Evolutionary conservation across 2,113 vertebrate species (phyloP), one percentile per base, ranked within the genome.

Genomic region (Amblyornis subalaris): DNA sequence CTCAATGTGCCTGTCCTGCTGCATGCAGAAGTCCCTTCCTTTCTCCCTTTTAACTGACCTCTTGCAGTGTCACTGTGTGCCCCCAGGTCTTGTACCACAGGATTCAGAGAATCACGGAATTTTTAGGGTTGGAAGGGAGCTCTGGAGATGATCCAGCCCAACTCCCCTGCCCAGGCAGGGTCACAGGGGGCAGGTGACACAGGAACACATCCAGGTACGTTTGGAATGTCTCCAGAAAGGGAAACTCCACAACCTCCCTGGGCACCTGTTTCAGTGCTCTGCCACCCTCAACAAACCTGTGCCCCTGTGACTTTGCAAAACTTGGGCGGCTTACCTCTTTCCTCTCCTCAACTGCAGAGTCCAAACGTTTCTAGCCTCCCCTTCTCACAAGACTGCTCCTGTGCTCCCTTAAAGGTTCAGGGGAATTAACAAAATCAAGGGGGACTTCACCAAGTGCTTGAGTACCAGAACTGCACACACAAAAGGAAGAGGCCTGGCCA

Each of bases 11-110:
- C 54, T 42, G 64, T 40, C 48, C 54, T 47, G 42, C 36, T 51
- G 19, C 2, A 1, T 40, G 38, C 1, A 0, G 3, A 36, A 48
- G 15, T 22, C 57, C 38, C 12, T 54, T 85, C 20, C 51, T 25
- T 50, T 28, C 42, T 74, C 51, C 23, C 57, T 58, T 66, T 75
- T 48, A 71, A n/a, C 0, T 28, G 20, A 74, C 25, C 53, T 75
- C 47, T 57, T 50, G 29, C 48, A 50, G 33, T 11, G 29, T 15
- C 70, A 31, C 38, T 45, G 42, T 1, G 1, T 53, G 36, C 1
- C 23, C 8, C 42, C 14, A 81, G n/a, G 28, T 61, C 70, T 40
- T 3, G 6, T 53, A 72, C 25, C 20, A 12, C 40, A 57, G 48
- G 38, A 50, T 62, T 25, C 47, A 87, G 55, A 87, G 73, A 47